These are phyloP conservation scores for Anas bernieri DNA, from an alignment of 2,797 vertebrate species.

Conservation along the genomic window DNA sequence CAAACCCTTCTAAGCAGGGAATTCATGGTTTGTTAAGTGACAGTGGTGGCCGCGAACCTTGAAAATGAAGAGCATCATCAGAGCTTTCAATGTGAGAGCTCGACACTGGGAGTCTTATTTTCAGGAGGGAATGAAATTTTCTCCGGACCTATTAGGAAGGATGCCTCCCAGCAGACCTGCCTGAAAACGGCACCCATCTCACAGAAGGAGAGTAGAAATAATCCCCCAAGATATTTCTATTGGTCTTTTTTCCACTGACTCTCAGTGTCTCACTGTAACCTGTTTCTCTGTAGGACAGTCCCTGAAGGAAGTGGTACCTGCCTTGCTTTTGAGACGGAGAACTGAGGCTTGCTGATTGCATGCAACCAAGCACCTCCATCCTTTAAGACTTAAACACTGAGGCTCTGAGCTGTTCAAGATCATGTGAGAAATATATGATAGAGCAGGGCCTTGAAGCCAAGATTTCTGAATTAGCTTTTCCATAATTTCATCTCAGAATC, in stretches of 20 bases:
- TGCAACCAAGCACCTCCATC: not conserved
- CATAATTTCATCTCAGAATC: too few relatives aligned
- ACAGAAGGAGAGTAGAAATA: not conserved
- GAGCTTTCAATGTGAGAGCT: not conserved
- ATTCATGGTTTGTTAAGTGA: not conserved
- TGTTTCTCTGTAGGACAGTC: not conserved
- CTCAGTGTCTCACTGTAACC: not conserved
- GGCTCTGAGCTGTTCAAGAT: not conserved
- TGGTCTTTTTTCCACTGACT: accelerated
- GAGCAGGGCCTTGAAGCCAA: not conserved
- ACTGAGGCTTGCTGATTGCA: not conserved
- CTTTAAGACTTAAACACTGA: not conserved
- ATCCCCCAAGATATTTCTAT: not conserved
- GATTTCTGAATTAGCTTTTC: not conserved
- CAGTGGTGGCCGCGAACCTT: not conserved
- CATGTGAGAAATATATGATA: not conserved
- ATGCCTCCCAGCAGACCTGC: not conserved
- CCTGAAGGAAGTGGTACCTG: not conserved
- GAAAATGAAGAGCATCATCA: not conserved
- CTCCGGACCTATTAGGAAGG: not conserved
- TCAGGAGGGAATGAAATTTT: not conserved
- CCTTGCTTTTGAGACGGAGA: not conserved
- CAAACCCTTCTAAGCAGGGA: not conserved
- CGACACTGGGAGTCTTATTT: not conserved
- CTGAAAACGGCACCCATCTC: not conserved